Percentiles rank a stretch among this genome's conserved stretches.
These are phyloP conservation scores for Merops nubicus DNA, from an alignment of 2,113 vertebrate species.

Conservation along the genomic window DNA sequence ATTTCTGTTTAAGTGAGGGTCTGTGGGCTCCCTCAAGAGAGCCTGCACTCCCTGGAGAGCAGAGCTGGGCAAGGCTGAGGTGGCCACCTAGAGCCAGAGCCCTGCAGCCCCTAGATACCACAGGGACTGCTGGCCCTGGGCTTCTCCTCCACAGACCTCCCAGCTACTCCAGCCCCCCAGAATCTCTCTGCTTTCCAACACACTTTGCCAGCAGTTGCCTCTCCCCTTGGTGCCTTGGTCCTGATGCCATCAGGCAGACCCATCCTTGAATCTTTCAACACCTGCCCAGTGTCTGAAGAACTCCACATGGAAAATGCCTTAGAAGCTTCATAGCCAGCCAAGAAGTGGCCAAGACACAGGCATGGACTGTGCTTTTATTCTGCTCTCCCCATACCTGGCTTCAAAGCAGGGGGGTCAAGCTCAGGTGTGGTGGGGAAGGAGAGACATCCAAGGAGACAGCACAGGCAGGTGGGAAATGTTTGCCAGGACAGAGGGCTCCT, in stretches of 20 bases:
- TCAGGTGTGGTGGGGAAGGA: neutral
- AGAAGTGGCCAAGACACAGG: neutral
- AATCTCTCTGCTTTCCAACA: neutral
- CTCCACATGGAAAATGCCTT: neutral
- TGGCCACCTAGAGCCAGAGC: neutral
- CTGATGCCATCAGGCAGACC: neutral
- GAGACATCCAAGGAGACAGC: neutral
- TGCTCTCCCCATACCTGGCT: rapidly evolving
- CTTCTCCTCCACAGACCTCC: neutral
- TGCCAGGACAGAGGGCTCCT: neutral
- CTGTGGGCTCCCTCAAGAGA: neutral
- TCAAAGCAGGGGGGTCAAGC: neutral
- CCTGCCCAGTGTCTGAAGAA: neutral
- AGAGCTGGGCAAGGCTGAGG: neutral
- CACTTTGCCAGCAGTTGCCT: neutral
- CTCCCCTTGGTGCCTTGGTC: neutral
- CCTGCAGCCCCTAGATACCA: neutral
- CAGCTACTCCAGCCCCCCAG: neutral
- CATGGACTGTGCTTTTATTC: neutral
- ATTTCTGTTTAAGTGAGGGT: neutral
- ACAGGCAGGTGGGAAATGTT: neutral
- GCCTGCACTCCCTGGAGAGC: neutral
- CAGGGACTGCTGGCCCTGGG: neutral
- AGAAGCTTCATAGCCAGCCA: neutral
- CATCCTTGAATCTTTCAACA: neutral